Base-by-base conservation (phyloP, 2,797 vertebrate species). In the Glyptemys insculpta region DNA sequence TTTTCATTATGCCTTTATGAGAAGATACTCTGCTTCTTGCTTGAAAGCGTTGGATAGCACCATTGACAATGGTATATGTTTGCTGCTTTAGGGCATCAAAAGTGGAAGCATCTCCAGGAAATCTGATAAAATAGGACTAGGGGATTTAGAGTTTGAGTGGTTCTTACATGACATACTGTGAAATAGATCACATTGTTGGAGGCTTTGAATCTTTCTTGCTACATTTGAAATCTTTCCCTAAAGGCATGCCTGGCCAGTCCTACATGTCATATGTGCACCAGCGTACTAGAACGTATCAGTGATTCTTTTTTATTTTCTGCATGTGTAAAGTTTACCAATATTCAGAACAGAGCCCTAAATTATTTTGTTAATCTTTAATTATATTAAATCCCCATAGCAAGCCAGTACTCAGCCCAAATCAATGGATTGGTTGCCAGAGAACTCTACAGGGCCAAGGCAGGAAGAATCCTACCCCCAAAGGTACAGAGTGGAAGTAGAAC, bases 231-330 rank as follows among this genome's bases (percentile, higher is more conserved):
- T 78, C 14, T 78, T 47, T 47, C 16, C n/a, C 11, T 25, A 12
- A 57, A 57, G 0, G 1, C 15, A 4, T 15, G 29, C 44, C 3
- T 25, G 49, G 6, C 16, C 3, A 1, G 3, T 44, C 68, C 52
- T 21, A 0, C 56, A 37, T 5, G 1, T 12, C 56, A 8, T 5
- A 2, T 15, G 1, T 0, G 1, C 7, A 50, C 21, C 6, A 16
- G 1, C 7, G 31, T 41, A 37, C 23, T 29, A 72, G 27, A 1
- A 1, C 49, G 8, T 9, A 1, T 37, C 25, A 49, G 11, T 59
- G 56, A 44, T 68, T 86, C 47, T 21, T 57, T 76, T 72, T 84
- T 31, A 3, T 6, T 85, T 84, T 49, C 12, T 86, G 80, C 12
- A 41, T 49, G 12, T 82, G 18, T 1, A 1, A 15, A 37, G 1